These are phyloP conservation scores for Camponotus floridanus DNA, from an alignment of 1,140 invertebrate genomes.

Conservation along the genomic window DNA sequence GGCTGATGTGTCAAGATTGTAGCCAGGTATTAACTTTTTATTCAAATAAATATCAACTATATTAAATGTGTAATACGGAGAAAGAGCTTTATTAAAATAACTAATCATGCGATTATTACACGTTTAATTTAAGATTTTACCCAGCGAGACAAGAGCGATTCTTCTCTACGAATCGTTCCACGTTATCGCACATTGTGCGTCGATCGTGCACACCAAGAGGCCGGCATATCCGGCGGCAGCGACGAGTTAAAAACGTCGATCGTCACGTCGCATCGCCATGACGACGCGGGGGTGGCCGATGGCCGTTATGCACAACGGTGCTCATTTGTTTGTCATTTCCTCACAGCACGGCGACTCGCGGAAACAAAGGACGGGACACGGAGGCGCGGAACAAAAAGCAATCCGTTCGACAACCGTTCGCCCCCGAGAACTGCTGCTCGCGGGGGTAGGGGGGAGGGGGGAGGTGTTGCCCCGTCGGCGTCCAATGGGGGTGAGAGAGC, in stretches of 20 bases:
- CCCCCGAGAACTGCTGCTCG: constrained; percentile 48
- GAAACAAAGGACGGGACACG: constrained; percentile 76
- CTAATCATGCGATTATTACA: background rate
- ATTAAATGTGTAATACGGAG: too few relatives aligned
- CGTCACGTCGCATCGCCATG: constrained; percentile 70
- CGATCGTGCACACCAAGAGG: constrained; percentile 18
- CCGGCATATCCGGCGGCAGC: background rate
- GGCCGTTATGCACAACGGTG: constrained; percentile 67
- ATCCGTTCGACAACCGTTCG: constrained; percentile 67
- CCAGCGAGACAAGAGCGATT: background rate
- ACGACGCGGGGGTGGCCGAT: constrained; percentile 64
- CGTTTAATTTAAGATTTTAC: background rate
- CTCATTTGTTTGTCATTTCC: constrained; percentile 78
- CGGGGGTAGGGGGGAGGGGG: background rate
- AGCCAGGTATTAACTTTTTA: background rate
- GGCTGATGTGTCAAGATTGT: too few relatives aligned
- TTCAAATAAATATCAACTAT: too few relatives aligned
- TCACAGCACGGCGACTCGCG: constrained; percentile 73
- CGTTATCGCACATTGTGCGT: background rate
- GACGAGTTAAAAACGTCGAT: constrained; percentile 72
- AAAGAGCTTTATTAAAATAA: background rate
- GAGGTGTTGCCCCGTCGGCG: constrained; percentile 9
- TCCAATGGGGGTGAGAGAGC: constrained; percentile 35
- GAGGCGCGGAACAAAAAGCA: constrained; percentile 75
- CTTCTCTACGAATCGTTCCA: background rate